phyloP scores from a whole-genome alignment of 1,140 invertebrate species.

The Phthorimaea operculella region DNA sequence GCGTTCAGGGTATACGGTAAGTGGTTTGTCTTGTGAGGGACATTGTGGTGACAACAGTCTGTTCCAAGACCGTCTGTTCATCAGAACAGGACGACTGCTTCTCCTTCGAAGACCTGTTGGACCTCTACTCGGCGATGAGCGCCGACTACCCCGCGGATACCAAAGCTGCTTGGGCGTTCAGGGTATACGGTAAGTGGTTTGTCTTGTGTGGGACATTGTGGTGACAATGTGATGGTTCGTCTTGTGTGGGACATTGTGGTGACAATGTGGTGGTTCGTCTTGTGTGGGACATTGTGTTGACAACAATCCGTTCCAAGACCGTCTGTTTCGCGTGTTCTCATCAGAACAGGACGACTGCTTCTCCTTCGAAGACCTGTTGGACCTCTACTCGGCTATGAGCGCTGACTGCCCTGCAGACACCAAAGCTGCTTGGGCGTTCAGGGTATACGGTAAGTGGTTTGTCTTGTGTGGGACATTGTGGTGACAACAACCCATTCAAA shows the following conservation, averaged over 20 bases:
- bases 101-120: constrained; percentile 81
- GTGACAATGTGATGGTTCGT: too few species aligned
- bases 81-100: constrained; percentile 73
- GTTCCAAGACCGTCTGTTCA: constrained; percentile 25
- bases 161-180: constrained; percentile 81
- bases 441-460: constrained; percentile 74
- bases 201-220: background rate
- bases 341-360: constrained; percentile 73
- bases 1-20: constrained; percentile 83
- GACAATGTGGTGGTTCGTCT: too few species aligned
- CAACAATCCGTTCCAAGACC: constrained; percentile 78
- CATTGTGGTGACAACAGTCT: too few species aligned
- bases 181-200: constrained; percentile 74
- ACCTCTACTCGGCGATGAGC: constrained; percentile 79
- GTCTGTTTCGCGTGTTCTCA: constrained; percentile 81
- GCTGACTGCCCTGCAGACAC: constrained; percentile 74
- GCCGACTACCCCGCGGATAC: constrained; percentile 74
- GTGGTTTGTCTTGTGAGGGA: constrained; percentile 9
- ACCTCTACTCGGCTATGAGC: constrained; percentile 79
- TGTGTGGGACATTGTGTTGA: too few species aligned
- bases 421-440: constrained; percentile 81
- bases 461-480: too few species aligned
- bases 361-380: constrained; percentile 81
- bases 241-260: too few species aligned
- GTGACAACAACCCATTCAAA: constrained; percentile 80